Evolutionary conservation across 1,140 invertebrate genomes (phyloP), one percentile per base, ranked within the genome.

Genomic region (Brachionus rotundiformis): DNA sequence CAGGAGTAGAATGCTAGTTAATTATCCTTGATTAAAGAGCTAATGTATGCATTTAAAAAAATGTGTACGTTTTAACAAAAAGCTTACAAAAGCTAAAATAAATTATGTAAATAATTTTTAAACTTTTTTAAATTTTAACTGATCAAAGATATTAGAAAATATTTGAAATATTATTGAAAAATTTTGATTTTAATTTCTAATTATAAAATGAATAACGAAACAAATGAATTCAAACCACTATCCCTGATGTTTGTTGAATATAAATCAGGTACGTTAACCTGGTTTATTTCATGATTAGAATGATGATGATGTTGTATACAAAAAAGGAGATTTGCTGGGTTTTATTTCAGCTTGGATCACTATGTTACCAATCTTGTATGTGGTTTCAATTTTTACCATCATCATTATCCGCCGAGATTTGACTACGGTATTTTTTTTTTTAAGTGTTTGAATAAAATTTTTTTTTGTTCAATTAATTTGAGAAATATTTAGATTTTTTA

Each of bases 341-440:
- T 93, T 92, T 87, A 85, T 93, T 71, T 90, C 94, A 83, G 94
- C 94, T 80, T 88, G 94, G 83, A 90, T 91, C 83, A 95, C 94
- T 88, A 88, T 95, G 75, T 88, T 92, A 76, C 94, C 94, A 4
- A 92, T 95, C 89, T 93, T 91, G 83, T 92, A 95, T 83, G 89
- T 93, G 47, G 90, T 92, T 84, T 92, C 93, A 81, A 94, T 95
- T 89, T 85, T 93, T 79, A 92, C 94, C 39, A 89, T 95, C 54
- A 94, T 95, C 84, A 86, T 95, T 80, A 95, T 95, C 88, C 91
- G 94, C 87, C 90, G 94, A 88, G 94, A 96, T 90, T 88, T 95
- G 82, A 94, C 95, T 85, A 96, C 94, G 47, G 94, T 95, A 90
- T n/a, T n/a, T n/a, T n/a, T n/a, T n/a, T n/a, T n/a, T n/a, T n/a